phyloP scores from a whole-genome alignment of 2,888 invertebrate genomes.

The Caenorhabditis plicata region DNA sequence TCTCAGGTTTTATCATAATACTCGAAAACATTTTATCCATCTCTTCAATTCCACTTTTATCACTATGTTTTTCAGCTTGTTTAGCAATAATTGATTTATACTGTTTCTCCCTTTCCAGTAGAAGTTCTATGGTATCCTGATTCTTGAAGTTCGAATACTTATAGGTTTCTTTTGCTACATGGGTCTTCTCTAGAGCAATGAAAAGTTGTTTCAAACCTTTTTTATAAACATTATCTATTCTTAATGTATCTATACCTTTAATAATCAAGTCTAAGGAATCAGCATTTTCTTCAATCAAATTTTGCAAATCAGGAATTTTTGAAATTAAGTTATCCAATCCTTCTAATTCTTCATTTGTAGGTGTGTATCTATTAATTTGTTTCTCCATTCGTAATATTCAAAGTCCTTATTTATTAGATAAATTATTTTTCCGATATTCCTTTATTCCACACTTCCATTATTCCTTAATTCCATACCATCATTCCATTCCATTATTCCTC shows the following conservation, averaged over 20 bases:
- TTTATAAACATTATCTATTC: constrained; percentile 34
- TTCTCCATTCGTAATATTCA: constrained; percentile 16
- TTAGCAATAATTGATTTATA: constrained; percentile 9
- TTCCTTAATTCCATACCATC: constrained; percentile 19
- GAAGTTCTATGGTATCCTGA: constrained; percentile 15
- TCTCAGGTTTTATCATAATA: constrained; percentile 6
- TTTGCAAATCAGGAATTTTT: constrained; percentile 34
- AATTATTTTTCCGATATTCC: constrained; percentile 24
- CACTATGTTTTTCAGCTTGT: constrained; percentile 10
- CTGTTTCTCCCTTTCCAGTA: constrained; percentile 5
- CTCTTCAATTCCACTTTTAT: constrained; percentile 5
- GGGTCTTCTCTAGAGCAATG: constrained; percentile 22
- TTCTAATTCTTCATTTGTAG: constrained; percentile 33
- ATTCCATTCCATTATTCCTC: constrained; percentile 17
- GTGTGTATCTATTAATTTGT: constrained; percentile 40
- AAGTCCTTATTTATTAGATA: constrained; percentile 14
- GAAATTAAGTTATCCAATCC: constrained; percentile 36
- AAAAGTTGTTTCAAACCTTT: constrained; percentile 36
- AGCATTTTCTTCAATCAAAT: constrained; percentile 38
- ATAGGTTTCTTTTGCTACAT: constrained; percentile 9
- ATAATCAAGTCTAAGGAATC: constrained; percentile 34
- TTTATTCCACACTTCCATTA: constrained; percentile 8
- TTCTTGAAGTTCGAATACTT: constrained; percentile 17
- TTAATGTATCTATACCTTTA: constrained; percentile 41
- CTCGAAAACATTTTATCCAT: constrained; percentile 8